Conservation (phyloP, 1,140 invertebrate species). For the Prorops nasuta region DNA sequence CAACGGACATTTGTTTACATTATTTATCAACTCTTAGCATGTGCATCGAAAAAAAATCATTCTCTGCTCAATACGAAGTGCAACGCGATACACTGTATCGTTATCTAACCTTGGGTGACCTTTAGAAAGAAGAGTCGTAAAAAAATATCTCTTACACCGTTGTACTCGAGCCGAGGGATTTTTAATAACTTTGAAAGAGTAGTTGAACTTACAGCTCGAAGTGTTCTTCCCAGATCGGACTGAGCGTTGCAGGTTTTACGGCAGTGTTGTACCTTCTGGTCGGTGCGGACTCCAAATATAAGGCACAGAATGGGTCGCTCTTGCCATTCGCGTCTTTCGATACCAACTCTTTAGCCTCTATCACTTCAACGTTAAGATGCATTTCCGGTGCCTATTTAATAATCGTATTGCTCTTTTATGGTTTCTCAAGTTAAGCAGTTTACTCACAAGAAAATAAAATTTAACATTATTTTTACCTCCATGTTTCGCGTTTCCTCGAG, state of each 20-base stretch:
- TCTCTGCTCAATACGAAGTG: no score
- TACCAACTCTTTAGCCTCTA: constrained; percentile 88
- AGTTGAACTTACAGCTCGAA: constrained; percentile 86
- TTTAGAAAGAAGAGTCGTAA: no score
- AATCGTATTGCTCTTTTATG: constrained; percentile 1
- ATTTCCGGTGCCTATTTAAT: constrained; percentile 78
- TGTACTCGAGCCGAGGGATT: no score
- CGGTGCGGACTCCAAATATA: constrained; percentile 74
- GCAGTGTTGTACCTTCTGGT: constrained; percentile 83
- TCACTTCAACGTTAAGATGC: constrained; percentile 87
- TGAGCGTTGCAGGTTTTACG: constrained; percentile 85
- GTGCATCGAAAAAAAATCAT: no score
- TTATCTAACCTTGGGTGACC: no score
- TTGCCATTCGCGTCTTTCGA: constrained; percentile 95
- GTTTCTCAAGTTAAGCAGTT: no score
- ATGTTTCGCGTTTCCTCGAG: constrained; percentile 69
- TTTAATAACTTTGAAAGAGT: neutral
- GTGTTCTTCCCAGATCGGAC: constrained; percentile 94
- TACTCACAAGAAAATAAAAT: no score
- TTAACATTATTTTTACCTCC: no score
- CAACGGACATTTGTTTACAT: no score
- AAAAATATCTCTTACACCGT: no score
- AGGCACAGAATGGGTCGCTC: constrained; percentile 91
- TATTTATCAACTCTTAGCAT: no score
- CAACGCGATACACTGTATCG: no score